These are phyloP conservation scores for Caenorhabditis sp. DNA, from an alignment of 2,888 invertebrate genomes.

Conservation along the genomic window DNA sequence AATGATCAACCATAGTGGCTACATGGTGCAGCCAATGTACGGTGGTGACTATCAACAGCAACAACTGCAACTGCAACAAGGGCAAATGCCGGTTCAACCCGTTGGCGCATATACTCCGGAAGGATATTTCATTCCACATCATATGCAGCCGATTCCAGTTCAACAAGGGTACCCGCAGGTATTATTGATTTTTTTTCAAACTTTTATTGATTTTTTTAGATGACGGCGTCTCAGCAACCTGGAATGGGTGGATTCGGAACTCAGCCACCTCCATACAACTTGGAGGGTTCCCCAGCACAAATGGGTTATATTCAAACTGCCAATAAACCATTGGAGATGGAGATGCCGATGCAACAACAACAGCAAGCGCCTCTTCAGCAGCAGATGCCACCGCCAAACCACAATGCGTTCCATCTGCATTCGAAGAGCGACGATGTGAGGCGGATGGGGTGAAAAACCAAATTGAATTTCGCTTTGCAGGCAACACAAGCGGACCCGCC, in stretches of 20 bases:
- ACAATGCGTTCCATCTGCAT: conserved; percentile 63
- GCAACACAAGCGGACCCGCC: conserved; percentile 76
- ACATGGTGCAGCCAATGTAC: conserved; percentile 58
- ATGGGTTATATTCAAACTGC: conserved; percentile 60
- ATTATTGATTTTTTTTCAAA: background rate
- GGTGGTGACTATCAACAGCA: conserved; percentile 58
- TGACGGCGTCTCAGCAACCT: conserved; percentile 28
- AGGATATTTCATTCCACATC: conserved; percentile 61
- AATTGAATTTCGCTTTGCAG: conserved; percentile 8
- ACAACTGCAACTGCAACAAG: conserved; percentile 57
- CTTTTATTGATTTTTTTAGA: conserved; percentile 15
- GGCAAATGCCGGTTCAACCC: conserved; percentile 60
- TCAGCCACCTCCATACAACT: conserved; percentile 24
- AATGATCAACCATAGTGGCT: conserved; percentile 70
- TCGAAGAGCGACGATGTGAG: conserved; percentile 57
- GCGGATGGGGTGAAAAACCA: background rate
- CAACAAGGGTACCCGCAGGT: conserved; percentile 53
- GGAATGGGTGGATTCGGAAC: conserved; percentile 41
- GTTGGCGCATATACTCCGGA: conserved; percentile 63
- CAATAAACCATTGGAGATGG: conserved; percentile 53
- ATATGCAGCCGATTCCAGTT: conserved; percentile 50
- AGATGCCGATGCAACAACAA: conserved; percentile 43
- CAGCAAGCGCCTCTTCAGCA: conserved; percentile 19
- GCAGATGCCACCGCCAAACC: conserved; percentile 47
- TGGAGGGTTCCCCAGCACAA: conserved; percentile 42